Conservation (phyloP, 2,113 vertebrate species). For the Gopherus evgoodei region DNA sequence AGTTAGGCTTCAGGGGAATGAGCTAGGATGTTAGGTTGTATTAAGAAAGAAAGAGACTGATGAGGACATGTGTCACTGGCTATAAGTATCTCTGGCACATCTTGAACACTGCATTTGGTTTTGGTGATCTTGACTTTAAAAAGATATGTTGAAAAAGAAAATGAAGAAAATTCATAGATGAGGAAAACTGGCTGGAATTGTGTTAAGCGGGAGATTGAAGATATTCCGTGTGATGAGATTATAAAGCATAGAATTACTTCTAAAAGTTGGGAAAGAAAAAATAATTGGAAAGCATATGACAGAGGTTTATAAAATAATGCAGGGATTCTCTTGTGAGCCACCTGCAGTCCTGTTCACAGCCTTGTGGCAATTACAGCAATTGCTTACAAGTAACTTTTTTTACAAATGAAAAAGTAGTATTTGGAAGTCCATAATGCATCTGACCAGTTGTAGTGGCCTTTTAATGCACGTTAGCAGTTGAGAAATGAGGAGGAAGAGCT, state of each 20-base stretch:
- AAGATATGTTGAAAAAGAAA: background rate
- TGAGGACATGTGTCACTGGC: background rate
- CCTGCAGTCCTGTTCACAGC: background rate
- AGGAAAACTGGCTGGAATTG: background rate
- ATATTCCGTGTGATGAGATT: background rate
- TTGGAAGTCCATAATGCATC: background rate
- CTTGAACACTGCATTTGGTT: background rate
- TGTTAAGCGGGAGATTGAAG: fast-evolving
- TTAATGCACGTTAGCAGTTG: background rate
- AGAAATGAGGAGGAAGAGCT: conserved; percentile 18
- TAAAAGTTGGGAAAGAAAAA: background rate
- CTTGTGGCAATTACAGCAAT: background rate
- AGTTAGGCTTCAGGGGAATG: background rate
- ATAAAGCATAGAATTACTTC: background rate
- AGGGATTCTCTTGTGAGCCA: background rate
- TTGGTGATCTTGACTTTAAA: background rate
- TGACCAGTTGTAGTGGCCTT: background rate
- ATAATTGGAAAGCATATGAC: background rate
- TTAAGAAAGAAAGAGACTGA: background rate
- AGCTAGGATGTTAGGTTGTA: background rate
- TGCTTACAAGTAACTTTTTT: background rate
- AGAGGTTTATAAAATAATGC: background rate
- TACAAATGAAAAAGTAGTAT: background rate
- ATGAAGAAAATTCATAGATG: background rate
- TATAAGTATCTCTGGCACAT: background rate